Conservation (phyloP, 2,113 vertebrate genomes). For the Burhinus bistriatus region DNA sequence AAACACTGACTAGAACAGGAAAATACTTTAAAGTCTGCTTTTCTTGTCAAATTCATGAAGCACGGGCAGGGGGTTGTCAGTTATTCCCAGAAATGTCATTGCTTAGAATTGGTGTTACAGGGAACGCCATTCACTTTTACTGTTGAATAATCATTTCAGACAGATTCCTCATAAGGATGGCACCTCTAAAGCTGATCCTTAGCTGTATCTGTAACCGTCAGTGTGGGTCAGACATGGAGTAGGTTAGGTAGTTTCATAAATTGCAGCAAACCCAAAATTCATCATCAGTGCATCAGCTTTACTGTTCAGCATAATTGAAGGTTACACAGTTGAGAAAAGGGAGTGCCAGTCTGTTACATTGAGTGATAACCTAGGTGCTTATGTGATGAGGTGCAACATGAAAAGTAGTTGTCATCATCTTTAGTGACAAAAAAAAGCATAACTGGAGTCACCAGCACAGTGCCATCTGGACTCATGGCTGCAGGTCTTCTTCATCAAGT, state of each 20-base stretch:
- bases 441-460: not conserved
- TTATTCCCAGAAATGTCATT: constrained; percentile 22
- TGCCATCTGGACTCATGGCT: not conserved
- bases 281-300: not conserved
- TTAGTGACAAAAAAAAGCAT: not conserved
- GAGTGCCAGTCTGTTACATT: not conserved
- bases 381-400: not conserved
- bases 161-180: not conserved
- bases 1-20: constrained; percentile 34
- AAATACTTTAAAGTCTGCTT: constrained; percentile 46
- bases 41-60: constrained; percentile 49
- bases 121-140: not conserved
- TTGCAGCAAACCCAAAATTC: not conserved
- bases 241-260: not conserved
- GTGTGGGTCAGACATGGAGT: not conserved
- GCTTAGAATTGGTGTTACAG: constrained; percentile 3
- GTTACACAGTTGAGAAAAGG: not conserved
- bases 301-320: not conserved
- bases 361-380: not conserved
- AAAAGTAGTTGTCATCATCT: not conserved
- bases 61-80: constrained; percentile 43
- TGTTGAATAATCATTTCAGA: not conserved
- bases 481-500: not conserved
- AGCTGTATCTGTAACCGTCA: not conserved
- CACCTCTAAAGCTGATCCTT: not conserved